phyloP scores from a whole-genome alignment of 2,797 vertebrate genomes.

The Manis pentadactyla region DNA sequence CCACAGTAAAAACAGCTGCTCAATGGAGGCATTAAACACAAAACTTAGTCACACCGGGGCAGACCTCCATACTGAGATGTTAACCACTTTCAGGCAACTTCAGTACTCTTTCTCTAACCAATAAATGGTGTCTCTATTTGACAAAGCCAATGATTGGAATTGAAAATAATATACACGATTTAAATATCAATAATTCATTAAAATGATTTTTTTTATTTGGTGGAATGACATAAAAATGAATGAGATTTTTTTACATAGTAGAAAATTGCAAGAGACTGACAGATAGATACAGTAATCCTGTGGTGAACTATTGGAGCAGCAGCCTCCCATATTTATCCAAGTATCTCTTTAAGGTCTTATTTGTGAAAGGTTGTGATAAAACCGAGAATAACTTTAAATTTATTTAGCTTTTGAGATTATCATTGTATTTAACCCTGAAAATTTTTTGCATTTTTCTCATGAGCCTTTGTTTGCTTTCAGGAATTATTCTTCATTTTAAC shows the following conservation, averaged over 20 bases:
- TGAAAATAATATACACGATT: conserved; percentile 37
- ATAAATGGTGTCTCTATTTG: not conserved
- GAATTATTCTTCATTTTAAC: conserved; percentile 82
- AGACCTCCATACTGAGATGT: not conserved
- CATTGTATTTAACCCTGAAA: conserved; percentile 79
- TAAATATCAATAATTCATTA: conserved; percentile 37
- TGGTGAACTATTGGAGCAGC: not conserved
- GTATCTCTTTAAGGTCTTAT: conserved; percentile 47
- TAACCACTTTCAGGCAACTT: conserved; percentile 4
- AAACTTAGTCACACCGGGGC: not conserved
- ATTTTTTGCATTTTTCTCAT: conserved; percentile 76
- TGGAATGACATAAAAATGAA: no score
- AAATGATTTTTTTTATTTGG: not conserved
- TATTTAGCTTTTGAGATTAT: conserved; percentile 77
- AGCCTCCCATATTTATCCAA: conserved; percentile 16
- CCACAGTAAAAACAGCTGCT: not conserved
- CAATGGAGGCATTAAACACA: not conserved
- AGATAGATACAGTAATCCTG: not conserved
- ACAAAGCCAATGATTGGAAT: not conserved
- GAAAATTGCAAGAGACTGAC: not conserved
- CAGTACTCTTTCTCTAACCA: conserved; percentile 32
- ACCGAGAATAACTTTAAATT: conserved; percentile 70
- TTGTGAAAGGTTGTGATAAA: conserved; percentile 60
- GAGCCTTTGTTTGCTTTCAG: conserved; percentile 80
- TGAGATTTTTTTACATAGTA: not conserved